Evolutionary conservation across 2,113 vertebrate genomes (phyloP).

Genomic region (Muscicapa adusta): DNA sequence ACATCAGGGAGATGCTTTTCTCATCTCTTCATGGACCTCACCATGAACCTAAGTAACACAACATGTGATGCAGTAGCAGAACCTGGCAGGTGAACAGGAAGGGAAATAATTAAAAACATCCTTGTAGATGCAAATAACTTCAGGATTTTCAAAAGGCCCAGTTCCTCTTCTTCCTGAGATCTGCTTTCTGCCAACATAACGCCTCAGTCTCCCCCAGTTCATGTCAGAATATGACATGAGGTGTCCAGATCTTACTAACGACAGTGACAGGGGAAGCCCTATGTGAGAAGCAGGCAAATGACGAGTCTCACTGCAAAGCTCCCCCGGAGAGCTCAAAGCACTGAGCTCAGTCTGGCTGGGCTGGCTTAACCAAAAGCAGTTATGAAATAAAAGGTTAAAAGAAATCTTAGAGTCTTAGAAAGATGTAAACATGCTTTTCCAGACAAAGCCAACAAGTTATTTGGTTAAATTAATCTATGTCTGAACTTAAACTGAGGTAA

Average conservation of each 20-base stretch:
- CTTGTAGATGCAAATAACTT: neutral
- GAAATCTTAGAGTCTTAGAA: neutral
- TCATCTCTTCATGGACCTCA: neutral
- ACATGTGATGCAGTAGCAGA: neutral
- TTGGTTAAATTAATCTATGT: neutral
- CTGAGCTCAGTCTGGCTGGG: neutral
- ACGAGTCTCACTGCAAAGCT: neutral
- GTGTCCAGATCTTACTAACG: neutral
- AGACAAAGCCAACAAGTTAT: neutral
- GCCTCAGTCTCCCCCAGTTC: neutral
- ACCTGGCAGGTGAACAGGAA: neutral
- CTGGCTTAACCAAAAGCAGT: neutral
- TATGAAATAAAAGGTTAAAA: neutral
- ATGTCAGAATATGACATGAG: neutral
- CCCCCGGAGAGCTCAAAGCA: neutral
- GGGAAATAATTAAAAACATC: neutral
- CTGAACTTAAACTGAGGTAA: constrained; percentile 17
- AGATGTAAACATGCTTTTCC: neutral
- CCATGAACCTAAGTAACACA: neutral
- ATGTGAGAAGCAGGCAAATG: neutral
- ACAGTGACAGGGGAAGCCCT: neutral
- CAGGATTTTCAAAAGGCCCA: neutral
- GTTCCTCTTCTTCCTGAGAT: neutral
- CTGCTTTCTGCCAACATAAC: neutral
- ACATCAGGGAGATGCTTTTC: neutral